Conservation (phyloP, 2,797 vertebrate species). For the Heteromormyrus szaboi region DNA sequence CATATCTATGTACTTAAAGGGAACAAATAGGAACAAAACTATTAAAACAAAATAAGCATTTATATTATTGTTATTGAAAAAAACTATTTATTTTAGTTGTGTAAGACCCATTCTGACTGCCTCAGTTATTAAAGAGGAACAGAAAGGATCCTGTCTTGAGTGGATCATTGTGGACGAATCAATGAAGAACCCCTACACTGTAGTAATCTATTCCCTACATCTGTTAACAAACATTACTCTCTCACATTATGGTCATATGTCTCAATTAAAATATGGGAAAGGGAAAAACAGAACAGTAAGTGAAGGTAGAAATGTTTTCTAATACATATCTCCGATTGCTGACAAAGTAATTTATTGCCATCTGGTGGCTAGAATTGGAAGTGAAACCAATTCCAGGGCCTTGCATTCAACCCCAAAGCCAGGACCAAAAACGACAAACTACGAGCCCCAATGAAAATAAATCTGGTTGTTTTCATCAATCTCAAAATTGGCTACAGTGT, state of each 20-base stretch:
- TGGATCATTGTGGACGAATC: not conserved
- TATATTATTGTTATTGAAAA: conserved; percentile 48
- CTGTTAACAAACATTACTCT: not conserved
- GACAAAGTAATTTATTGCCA: not conserved
- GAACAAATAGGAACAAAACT: conserved; percentile 74
- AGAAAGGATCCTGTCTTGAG: conserved; percentile 60
- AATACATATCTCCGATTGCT: not conserved
- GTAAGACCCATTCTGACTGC: conserved; percentile 76
- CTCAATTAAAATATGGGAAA: not conserved
- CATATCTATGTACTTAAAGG: conserved; percentile 71
- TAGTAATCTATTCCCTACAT: not conserved
- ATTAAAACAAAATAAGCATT: conserved; percentile 19
- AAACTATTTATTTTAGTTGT: conserved; percentile 85
- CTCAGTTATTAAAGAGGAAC: conserved; percentile 68
- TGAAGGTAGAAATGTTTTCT: not conserved
- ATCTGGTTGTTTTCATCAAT: not conserved
- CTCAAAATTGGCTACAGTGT: not conserved
- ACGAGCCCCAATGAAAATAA: too few species aligned
- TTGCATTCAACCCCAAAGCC: not conserved
- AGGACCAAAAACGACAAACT: not conserved
- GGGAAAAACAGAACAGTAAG: not conserved
- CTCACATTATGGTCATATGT: not conserved
- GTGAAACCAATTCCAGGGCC: not conserved
- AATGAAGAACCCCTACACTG: not conserved
- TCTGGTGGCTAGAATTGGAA: conserved; percentile 13